These are phyloP conservation scores for Python bivittatus DNA, from an alignment of 2,113 vertebrate species.

Conservation along the genomic window DNA sequence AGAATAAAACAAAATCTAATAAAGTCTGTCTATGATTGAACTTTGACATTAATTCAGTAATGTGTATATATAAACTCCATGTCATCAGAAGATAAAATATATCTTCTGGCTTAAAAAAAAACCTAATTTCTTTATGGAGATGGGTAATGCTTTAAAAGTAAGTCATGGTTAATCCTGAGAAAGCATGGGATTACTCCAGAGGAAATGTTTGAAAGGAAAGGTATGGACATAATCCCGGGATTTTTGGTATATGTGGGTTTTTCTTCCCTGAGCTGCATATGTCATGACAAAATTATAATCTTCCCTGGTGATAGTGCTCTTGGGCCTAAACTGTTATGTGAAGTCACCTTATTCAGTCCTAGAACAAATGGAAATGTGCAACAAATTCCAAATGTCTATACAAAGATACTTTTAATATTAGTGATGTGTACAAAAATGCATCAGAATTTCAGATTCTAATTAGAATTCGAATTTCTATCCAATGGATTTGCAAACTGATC, in stretches of 20 bases:
- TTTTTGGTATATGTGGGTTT: background rate
- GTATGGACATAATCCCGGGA: background rate
- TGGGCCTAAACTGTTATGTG: background rate
- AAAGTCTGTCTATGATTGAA: constrained; percentile 65
- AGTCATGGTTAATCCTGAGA: constrained; percentile 34
- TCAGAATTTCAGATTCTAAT: background rate
- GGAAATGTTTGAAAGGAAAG: constrained; percentile 36
- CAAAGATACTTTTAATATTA: background rate
- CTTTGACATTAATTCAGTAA: constrained; percentile 66
- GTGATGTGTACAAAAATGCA: background rate
- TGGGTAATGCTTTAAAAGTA: constrained; percentile 38
- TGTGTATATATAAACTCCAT: constrained; percentile 17
- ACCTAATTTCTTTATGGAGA: constrained; percentile 44
- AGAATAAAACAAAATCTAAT: constrained; percentile 74
- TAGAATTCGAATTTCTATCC: no score
- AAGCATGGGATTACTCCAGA: background rate
- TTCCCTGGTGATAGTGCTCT: background rate
- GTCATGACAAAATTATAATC: background rate
- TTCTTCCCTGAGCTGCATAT: background rate
- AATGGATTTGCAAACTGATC: background rate
- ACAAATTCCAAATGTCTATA: background rate
- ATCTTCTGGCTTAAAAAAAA: constrained; percentile 31
- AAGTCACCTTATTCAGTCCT: background rate
- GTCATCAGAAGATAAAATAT: constrained; percentile 40
- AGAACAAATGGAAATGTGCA: background rate